A percentile compares a stretch with the other conserved stretches of the same genome.
These are phyloP conservation scores for Gymnocephalus cernua DNA, from an alignment of 2,113 vertebrate species.

Conservation along the genomic window DNA sequence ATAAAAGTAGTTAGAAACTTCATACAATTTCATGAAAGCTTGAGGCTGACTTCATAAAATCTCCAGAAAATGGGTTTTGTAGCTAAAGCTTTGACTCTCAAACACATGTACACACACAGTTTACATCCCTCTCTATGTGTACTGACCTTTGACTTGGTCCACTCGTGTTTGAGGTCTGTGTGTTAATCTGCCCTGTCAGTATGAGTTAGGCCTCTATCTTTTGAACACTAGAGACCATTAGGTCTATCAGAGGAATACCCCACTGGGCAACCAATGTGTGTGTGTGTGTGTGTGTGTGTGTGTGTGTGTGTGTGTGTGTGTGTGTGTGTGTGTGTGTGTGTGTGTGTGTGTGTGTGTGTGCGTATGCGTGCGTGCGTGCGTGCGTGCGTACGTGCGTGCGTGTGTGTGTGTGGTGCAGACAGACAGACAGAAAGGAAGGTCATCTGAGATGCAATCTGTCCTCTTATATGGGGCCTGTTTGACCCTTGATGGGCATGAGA, in stretches of 20 bases:
- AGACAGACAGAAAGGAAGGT: slow-evolving; percentile 12
- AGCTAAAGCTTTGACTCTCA: not conserved
- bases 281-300: slow-evolving; percentile 24
- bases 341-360: slow-evolving; percentile 20
- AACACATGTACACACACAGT: not conserved
- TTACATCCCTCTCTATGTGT: slow-evolving; percentile 25
- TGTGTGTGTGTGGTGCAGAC: slow-evolving; percentile 6
- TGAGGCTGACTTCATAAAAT: too few species aligned
- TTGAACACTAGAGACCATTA: slow-evolving; percentile 48
- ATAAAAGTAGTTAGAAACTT: too few species aligned
- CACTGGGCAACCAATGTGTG: not conserved
- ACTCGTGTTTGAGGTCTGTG: slow-evolving; percentile 55
- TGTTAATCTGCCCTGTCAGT: slow-evolving; percentile 59
- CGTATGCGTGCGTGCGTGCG: too few species aligned
- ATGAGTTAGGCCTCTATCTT: slow-evolving; percentile 48
- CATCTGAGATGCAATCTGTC: slow-evolving; percentile 26
- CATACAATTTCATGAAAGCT: too few species aligned
- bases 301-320: slow-evolving; percentile 14
- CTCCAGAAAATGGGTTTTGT: not conserved
- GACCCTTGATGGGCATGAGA: slow-evolving; percentile 13
- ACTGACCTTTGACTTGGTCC: slow-evolving; percentile 60
- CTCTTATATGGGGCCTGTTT: slow-evolving; percentile 17
- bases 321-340: slow-evolving; percentile 4
- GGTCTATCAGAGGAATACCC: slow-evolving; percentile 38
- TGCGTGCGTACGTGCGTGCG: slow-evolving; percentile 18